phyloP scores from a whole-genome alignment of 2,888 invertebrate species.

The Epinotia demarniana region DNA sequence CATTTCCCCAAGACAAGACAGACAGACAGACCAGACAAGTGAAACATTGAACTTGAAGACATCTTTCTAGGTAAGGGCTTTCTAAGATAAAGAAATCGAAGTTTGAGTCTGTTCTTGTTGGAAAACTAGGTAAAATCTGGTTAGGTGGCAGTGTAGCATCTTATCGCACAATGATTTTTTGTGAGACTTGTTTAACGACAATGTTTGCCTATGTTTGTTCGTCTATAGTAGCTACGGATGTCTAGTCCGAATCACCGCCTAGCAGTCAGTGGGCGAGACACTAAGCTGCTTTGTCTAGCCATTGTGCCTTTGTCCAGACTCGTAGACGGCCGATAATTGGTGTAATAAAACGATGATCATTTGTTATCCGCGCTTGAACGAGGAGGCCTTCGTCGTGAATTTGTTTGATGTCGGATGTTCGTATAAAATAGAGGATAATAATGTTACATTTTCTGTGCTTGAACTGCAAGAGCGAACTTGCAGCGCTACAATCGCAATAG shows the following conservation, averaged over 20 bases:
- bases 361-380: slow-evolving; percentile 15
- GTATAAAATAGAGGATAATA: neutral
- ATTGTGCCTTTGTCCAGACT: slow-evolving; percentile 20
- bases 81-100: no score
- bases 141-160: no score
- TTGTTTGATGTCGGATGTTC: neutral
- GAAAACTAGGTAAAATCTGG: no score
- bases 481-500: no score
- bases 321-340: slow-evolving; percentile 20
- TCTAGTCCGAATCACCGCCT: no score
- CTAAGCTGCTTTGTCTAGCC: slow-evolving; percentile 9
- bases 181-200: neutral
- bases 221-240: neutral
- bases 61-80: no score
- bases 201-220: neutral
- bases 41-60: no score
- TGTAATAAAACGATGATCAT: slow-evolving; percentile 27
- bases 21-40: no score
- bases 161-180: neutral
- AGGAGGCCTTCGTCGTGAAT: neutral
- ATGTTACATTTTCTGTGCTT: no score
- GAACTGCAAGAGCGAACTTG: no score
- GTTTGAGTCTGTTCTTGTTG: no score
- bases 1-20: no score
- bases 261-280: neutral